A percentile compares a stretch with the other conserved stretches of the same genome.
Evolutionary conservation across 2,113 vertebrate species (phyloP).

Genomic region (Turnix velox): DNA sequence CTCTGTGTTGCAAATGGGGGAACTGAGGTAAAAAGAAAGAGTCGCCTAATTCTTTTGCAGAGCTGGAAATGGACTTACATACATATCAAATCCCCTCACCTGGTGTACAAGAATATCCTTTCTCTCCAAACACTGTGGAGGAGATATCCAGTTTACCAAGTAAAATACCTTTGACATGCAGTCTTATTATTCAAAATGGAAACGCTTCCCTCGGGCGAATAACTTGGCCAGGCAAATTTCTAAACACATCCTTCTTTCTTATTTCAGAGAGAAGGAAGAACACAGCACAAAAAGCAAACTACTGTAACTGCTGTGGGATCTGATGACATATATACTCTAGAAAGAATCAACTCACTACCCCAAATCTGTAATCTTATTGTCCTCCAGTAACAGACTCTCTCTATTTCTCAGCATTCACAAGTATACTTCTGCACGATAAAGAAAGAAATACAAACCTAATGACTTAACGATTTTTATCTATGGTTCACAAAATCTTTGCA

Average conservation of each 20-base stretch:
- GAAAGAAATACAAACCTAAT: slow-evolving; percentile 35
- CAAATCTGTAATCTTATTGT: slow-evolving; percentile 37
- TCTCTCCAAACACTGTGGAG: neutral
- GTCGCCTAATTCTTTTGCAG: neutral
- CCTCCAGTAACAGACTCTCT: slow-evolving; percentile 33
- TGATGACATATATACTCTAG: slow-evolving; percentile 47
- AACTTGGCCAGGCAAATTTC: neutral
- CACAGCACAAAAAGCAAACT: neutral
- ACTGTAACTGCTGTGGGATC: slow-evolving; percentile 18
- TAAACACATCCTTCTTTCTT: slow-evolving; percentile 40
- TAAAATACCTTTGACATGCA: neutral
- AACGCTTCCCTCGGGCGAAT: slow-evolving; percentile 20
- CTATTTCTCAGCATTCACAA: slow-evolving; percentile 30
- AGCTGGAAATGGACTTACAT: neutral
- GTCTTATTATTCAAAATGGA: slow-evolving; percentile 2
- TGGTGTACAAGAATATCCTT: neutral
- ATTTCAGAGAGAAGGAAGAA: slow-evolving; percentile 17
- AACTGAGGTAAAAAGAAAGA: slow-evolving; percentile 46
- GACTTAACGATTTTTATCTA: slow-evolving; percentile 28
- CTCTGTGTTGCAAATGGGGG: slow-evolving; percentile 21
- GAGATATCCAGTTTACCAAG: neutral
- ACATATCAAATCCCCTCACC: neutral
- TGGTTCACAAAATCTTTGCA: neutral
- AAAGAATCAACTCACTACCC: slow-evolving; percentile 16
- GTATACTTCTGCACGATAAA: slow-evolving; percentile 17